These are phyloP conservation scores for Bruchidius siliquastri DNA, from an alignment of 2,888 invertebrate genomes.

Conservation along the genomic window DNA sequence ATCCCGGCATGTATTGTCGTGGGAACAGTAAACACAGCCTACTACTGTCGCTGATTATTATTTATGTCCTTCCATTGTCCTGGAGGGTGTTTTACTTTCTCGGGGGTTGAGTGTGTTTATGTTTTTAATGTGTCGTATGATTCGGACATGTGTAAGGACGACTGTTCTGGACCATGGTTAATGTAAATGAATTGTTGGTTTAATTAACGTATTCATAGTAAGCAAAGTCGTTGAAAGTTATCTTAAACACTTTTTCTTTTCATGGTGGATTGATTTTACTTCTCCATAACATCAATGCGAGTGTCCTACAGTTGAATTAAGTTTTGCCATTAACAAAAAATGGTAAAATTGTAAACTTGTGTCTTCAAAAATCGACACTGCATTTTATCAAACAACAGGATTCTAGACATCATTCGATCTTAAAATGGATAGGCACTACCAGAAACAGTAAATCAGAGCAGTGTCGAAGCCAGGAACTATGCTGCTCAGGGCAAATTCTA, in stretches of 20 bases:
- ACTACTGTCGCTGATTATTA: constrained; percentile 42
- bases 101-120: constrained; percentile 36
- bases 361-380: too few species aligned
- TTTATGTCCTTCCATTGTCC: constrained; percentile 43
- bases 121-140: constrained; percentile 44
- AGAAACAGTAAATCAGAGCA: too few species aligned
- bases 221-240: neutral
- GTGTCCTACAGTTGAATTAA: too few species aligned
- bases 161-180: neutral
- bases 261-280: too few species aligned
- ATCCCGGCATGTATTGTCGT: constrained; percentile 25
- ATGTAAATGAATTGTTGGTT: neutral
- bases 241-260: neutral
- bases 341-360: too few species aligned
- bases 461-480: too few species aligned
- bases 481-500: too few species aligned
- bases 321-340: too few species aligned
- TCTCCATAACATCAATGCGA: too few species aligned
- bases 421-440: too few species aligned
- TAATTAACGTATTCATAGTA: neutral
- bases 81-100: constrained; percentile 28
- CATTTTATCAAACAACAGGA: too few species aligned
- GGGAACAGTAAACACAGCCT: constrained; percentile 45
- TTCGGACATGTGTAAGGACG: constrained; percentile 39
- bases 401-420: too few species aligned